phyloP scores from a whole-genome alignment of 2,113 vertebrate species.

The Neogobius melanostomus region DNA sequence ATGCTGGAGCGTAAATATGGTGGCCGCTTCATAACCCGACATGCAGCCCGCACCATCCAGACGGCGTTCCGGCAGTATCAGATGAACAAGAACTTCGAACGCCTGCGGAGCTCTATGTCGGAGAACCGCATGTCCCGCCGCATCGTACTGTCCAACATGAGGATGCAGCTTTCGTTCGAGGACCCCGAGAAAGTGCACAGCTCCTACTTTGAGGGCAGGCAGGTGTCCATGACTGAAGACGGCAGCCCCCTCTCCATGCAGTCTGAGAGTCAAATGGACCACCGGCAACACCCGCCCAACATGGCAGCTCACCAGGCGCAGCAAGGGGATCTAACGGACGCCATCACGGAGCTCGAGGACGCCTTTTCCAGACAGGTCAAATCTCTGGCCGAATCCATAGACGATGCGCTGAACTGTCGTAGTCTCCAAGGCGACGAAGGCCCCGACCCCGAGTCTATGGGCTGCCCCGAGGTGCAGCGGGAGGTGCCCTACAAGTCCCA shows the following conservation, averaged over 20 bases:
- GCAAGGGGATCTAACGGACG: constrained; percentile 85
- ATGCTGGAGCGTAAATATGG: constrained; percentile 99
- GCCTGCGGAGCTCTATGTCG: constrained; percentile 96
- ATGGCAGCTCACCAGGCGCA: constrained; percentile 81
- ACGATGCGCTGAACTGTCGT: constrained; percentile 94
- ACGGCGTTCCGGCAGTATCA: constrained; percentile 98
- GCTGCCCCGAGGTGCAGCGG: constrained; percentile 74
- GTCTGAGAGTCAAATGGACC: constrained; percentile 81
- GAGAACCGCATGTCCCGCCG: constrained; percentile 98
- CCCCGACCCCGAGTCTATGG: constrained; percentile 75
- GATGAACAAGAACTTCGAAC: constrained; percentile 99
- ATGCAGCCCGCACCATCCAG: constrained; percentile 98
- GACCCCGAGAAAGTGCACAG: constrained; percentile 94
- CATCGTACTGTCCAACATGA: constrained; percentile 98
- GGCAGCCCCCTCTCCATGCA: constrained; percentile 80
- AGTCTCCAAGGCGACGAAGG: constrained; percentile 88
- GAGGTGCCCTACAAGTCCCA: constrained; percentile 76
- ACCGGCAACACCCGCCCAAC: constrained; percentile 70
- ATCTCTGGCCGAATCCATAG: constrained; percentile 95
- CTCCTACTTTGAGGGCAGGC: constrained; percentile 94
- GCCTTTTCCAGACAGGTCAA: constrained; percentile 97
- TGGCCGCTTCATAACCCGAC: constrained; percentile 95
- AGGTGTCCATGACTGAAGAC: constrained; percentile 89
- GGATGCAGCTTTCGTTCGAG: constrained; percentile 99
- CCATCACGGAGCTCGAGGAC: constrained; percentile 96